These are phyloP conservation scores for Dynastes maya DNA, from an alignment of 2,888 invertebrate species.

Conservation along the genomic window DNA sequence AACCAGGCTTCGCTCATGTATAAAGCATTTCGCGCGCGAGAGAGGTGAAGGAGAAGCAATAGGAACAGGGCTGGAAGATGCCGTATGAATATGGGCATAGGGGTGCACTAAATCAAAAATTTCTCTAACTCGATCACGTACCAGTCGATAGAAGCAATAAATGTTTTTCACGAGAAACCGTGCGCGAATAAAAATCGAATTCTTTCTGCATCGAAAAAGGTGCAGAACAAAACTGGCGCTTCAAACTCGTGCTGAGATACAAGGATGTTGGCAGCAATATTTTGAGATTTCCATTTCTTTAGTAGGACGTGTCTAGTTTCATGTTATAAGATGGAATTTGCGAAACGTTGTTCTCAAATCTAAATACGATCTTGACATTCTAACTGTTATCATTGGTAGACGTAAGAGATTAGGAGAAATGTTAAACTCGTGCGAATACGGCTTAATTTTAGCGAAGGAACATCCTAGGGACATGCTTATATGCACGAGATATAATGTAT, in stretches of 20 bases:
- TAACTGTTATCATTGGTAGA: not conserved
- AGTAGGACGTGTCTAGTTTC: not conserved
- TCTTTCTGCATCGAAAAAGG: constrained; percentile 3
- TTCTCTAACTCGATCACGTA: constrained; percentile 45
- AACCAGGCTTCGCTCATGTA: constrained; percentile 37
- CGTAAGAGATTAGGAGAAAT: not conserved
- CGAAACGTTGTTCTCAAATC: not conserved
- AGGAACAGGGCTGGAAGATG: not conserved
- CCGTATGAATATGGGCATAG: not conserved
- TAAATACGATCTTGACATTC: constrained; percentile 7
- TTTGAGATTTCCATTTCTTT: constrained; percentile 40
- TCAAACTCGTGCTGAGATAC: constrained; percentile 12
- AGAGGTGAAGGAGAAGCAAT: not conserved
- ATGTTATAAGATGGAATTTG: constrained; percentile 12
- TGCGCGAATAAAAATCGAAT: constrained; percentile 39
- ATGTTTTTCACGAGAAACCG: constrained; percentile 38
- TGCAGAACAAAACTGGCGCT: constrained; percentile 41
- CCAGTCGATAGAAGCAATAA: constrained; percentile 43
- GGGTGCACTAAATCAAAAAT: constrained; percentile 42
- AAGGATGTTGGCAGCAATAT: constrained; percentile 30
- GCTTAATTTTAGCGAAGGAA: not conserved
- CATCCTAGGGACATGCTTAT: not conserved
- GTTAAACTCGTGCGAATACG: not conserved
- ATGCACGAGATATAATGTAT: not conserved
- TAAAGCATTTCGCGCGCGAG: constrained; percentile 37